Percentiles rank a stretch among this genome's conserved stretches.
Conservation (phyloP, 2,888 invertebrate species). For the Erebia aethiops region DNA sequence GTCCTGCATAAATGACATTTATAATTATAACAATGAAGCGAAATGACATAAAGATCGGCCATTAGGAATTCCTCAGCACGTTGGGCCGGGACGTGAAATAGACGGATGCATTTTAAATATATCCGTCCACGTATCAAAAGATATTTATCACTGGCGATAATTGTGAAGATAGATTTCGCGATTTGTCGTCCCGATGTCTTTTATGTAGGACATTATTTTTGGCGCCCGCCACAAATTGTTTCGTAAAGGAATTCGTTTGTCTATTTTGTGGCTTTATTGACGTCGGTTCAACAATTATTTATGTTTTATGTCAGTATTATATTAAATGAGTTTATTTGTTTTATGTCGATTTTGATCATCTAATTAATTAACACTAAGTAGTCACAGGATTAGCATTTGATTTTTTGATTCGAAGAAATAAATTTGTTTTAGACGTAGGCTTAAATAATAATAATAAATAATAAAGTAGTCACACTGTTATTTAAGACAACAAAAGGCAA, state of each 20-base stretch:
- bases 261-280: neutral
- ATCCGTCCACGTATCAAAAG: slow-evolving; percentile 36
- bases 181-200: slow-evolving; percentile 24
- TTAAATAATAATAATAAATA: no score
- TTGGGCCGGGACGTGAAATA: slow-evolving; percentile 33
- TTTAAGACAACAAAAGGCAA: no score
- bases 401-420: no score
- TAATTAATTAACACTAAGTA: no score
- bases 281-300: neutral
- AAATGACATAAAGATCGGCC: slow-evolving; percentile 29
- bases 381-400: no score
- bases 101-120: slow-evolving; percentile 39
- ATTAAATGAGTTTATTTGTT: neutral
- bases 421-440: no score
- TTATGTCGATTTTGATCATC: neutral
- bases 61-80: slow-evolving; percentile 27
- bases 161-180: slow-evolving; percentile 36
- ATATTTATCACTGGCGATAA: slow-evolving; percentile 38
- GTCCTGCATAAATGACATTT: neutral
- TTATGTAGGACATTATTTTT: slow-evolving; percentile 31
- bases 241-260: slow-evolving; percentile 15
- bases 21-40: slow-evolving; percentile 21
- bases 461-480: no score
- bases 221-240: slow-evolving; percentile 15
- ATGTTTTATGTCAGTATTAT: neutral